phyloP scores from a whole-genome alignment of 1,140 invertebrate species.

The Phocides pigmalion region DNA sequence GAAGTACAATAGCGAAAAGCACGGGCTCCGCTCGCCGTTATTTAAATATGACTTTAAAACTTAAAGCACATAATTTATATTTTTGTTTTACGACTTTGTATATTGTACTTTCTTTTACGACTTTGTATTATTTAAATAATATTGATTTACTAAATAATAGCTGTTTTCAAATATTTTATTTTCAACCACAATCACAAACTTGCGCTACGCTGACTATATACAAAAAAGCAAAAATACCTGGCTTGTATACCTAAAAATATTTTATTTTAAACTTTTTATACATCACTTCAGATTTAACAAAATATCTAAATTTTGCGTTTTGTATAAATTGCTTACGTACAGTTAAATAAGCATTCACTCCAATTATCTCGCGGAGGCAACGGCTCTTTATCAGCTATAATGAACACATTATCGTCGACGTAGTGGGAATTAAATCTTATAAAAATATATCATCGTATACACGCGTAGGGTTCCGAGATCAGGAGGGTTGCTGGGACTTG shows the following conservation, averaged over 20 bases:
- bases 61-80: not conserved
- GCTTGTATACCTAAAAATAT: too few species aligned
- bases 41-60: slow-evolving; percentile 4
- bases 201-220: too few species aligned
- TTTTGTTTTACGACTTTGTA: not conserved
- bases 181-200: too few species aligned
- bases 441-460: slow-evolving; percentile 67
- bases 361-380: slow-evolving; percentile 37
- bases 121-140: too few species aligned
- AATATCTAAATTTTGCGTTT: not conserved
- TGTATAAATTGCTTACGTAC: not conserved
- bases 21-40: slow-evolving; percentile 8
- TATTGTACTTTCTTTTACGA: not conserved
- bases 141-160: too few species aligned
- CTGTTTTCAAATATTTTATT: too few species aligned
- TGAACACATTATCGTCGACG: slow-evolving; percentile 59
- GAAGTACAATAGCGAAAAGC: slow-evolving; percentile 26
- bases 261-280: too few species aligned
- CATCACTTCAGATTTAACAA: too few species aligned
- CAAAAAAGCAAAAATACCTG: too few species aligned
- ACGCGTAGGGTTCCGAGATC: slow-evolving; percentile 40
- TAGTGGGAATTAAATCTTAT: slow-evolving; percentile 57
- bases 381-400: slow-evolving; percentile 60
- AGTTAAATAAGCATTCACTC: not conserved
- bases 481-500: slow-evolving; percentile 38